A percentile compares a stretch with the other conserved stretches of the same genome.
phyloP scores from a whole-genome alignment of 2,888 invertebrate species.

The Azorinus chamasolen region DNA sequence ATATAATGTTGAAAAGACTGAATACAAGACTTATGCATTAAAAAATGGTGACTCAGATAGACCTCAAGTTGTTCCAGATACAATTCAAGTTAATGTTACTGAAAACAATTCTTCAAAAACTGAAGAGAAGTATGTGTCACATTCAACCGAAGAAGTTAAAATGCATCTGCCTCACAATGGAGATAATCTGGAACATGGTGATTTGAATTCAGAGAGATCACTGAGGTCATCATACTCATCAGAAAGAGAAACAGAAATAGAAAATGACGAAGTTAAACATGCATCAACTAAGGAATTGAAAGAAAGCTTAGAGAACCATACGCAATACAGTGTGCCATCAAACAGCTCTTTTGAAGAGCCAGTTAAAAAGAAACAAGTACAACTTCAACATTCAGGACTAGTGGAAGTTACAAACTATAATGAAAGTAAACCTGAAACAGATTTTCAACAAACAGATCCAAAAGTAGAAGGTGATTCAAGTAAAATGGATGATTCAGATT shows the following conservation, averaged over 20 bases:
- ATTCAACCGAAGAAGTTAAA: conserved; percentile 63
- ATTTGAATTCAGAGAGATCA: conserved; percentile 50
- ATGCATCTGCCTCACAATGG: conserved; percentile 45
- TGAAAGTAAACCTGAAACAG: background rate
- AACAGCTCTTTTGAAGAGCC: conserved; percentile 1
- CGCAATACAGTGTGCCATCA: conserved; percentile 31
- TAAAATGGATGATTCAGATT: conserved; percentile 54
- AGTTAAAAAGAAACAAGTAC: conserved; percentile 18
- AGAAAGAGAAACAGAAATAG: conserved; percentile 51
- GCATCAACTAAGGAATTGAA: conserved; percentile 37
- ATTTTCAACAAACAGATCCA: background rate
- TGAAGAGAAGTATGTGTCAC: conserved; percentile 66
- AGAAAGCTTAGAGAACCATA: conserved; percentile 27
- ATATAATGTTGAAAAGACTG: conserved; percentile 80
- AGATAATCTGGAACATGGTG: conserved; percentile 9
- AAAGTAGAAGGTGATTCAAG: background rate
- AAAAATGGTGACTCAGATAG: conserved; percentile 47
- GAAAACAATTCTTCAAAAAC: conserved; percentile 67
- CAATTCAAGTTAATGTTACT: conserved; percentile 74
- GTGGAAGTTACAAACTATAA: conserved; percentile 44
- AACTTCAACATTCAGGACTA: conserved; percentile 50
- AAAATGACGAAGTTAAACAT: conserved; percentile 50
- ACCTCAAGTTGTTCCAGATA: conserved; percentile 69
- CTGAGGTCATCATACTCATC: conserved; percentile 55
- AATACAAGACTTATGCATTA: conserved; percentile 75